Evolutionary conservation across 1,140 invertebrate species (phyloP), one percentile per base, ranked within the genome.

Genomic region (Brachionus plicatilis): DNA sequence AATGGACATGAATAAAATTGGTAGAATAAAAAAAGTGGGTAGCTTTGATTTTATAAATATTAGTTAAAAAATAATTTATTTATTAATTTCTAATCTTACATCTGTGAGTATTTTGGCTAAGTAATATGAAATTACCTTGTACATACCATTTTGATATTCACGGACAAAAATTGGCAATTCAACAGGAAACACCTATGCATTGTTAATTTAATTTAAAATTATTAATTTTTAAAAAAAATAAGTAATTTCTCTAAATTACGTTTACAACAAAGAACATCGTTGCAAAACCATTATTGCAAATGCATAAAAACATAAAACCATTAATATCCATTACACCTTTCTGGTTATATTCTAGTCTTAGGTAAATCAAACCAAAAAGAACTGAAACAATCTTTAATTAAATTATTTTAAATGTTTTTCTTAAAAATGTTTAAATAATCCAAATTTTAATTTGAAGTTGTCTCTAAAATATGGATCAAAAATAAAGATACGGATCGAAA

Each of bases 21-120:
- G 70, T 45, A 75, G 12, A 17, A 98, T 93, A 93, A 90, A 97
- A 97, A 1, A 96, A 88, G 8, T 95, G 85, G 0, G 96, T 95
- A 53, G 96, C 92, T 0, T 90, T 17, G 93, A 93, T 27, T 94
- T 95, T 88, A 94, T 95, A 87, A 47, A 90, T 90, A 86, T 76
- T 84, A 75, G 47, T 84, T 20, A 12, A 66, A 83, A 27, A n/a
- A 75, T 17, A 0, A 20, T 27, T 45, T 33, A 33, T 33, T 0
- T 3, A 37, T 37, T 7, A 5, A 14, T 50, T 60, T 12, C 2
- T 20, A 24, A 20, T 60, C n/a, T 72, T 53, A 84, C 82, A 75
- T 84, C 66, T 1, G 66, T 84, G 9, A 84, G 12, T 41, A 70
- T 53, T 53, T 84, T 84, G 2, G 82, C 66, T 5, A 84, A 29